Evolutionary conservation across 2,113 vertebrate genomes (phyloP).

Genomic region (Ondatra zibethicus): DNA sequence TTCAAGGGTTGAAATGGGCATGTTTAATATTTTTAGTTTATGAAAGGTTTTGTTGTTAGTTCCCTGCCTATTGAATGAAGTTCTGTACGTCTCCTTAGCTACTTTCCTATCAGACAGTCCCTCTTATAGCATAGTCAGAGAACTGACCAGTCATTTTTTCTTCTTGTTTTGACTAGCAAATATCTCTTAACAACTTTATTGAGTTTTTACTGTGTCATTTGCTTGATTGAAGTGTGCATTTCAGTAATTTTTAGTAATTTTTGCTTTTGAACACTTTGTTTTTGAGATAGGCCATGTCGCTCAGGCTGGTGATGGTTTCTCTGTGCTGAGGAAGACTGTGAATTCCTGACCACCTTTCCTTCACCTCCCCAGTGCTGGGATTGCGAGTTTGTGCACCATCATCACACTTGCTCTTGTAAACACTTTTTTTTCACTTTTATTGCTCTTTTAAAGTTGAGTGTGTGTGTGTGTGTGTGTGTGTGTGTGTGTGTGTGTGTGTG

Average conservation of each 20-base stretch:
- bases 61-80: slow-evolving; percentile 39
- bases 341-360: neutral
- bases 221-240: neutral
- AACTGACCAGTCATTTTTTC: slow-evolving; percentile 4
- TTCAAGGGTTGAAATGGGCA: slow-evolving; percentile 32
- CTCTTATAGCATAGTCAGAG: slow-evolving; percentile 49
- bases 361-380: neutral
- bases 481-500: neutral
- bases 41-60: slow-evolving; percentile 48
- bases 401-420: neutral
- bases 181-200: slow-evolving; percentile 28
- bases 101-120: neutral
- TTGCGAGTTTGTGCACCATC: neutral
- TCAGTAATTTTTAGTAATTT: slow-evolving; percentile 16
- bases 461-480: neutral
- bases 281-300: neutral
- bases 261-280: slow-evolving; percentile 28
- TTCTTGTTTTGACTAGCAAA: slow-evolving; percentile 39
- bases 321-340: neutral
- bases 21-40: slow-evolving; percentile 40
- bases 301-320: neutral
- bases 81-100: slow-evolving; percentile 31
- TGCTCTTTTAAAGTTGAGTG: neutral
- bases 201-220: neutral
- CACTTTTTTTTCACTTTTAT: neutral